Percentiles rank a stretch among this genome's conserved stretches.
phyloP scores from a whole-genome alignment of 2,113 vertebrate species.

The Anguilla rostrata region DNA sequence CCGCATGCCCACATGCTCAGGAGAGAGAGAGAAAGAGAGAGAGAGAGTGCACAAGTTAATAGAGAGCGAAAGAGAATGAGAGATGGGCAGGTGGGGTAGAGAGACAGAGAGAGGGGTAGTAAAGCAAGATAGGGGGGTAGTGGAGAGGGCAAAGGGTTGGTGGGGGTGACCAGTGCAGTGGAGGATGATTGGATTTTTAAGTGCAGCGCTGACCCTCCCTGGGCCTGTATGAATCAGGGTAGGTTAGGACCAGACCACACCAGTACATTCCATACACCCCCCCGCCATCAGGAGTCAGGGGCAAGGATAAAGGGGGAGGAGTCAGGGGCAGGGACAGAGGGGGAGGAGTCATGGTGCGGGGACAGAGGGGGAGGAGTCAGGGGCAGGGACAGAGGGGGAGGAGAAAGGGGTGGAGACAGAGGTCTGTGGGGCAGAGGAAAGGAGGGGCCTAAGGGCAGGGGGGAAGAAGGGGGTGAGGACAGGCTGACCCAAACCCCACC shows the following conservation, averaged over 20 bases:
- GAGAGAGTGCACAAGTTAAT: not conserved
- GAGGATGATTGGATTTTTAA: constrained; percentile 14
- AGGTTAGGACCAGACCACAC: constrained; percentile 27
- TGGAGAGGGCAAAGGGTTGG: not conserved
- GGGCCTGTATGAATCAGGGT: constrained; percentile 13
- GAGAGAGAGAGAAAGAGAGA: not conserved
- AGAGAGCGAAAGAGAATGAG: not conserved
- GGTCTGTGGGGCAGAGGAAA: too few species aligned
- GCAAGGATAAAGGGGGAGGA: not conserved
- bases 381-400: too few species aligned
- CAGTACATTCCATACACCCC: not conserved
- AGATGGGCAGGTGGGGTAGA: not conserved
- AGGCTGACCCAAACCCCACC: not conserved
- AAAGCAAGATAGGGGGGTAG: not conserved
- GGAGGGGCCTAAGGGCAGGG: not conserved
- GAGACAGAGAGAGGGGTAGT: not conserved
- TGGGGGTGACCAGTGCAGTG: not conserved
- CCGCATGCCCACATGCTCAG: not conserved
- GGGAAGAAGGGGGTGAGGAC: not conserved
- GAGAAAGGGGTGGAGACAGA: not conserved
- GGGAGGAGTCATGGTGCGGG: too few species aligned
- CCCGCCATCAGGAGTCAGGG: not conserved
- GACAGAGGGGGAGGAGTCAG: too few species aligned
- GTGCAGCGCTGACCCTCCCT: not conserved
- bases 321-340: not conserved